phyloP scores from a whole-genome alignment of 2,888 invertebrate species.

The Chorisops tibialis region DNA sequence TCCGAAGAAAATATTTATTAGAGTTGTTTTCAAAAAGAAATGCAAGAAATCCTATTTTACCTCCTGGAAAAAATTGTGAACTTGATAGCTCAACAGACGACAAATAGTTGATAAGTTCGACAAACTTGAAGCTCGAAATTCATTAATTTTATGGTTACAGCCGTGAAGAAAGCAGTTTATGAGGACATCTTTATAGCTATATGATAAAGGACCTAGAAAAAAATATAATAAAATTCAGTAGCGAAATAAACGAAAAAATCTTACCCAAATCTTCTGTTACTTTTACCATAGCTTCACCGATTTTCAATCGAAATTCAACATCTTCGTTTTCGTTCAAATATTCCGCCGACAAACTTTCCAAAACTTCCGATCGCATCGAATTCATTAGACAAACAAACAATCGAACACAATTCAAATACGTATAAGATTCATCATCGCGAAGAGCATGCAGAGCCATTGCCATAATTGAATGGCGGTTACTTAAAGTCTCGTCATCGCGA shows the following conservation, averaged over 20 bases:
- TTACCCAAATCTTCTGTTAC: constrained; percentile 45
- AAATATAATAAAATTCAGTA: not conserved
- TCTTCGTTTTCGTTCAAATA: constrained; percentile 43
- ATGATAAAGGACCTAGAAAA: constrained; percentile 44
- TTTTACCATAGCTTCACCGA: constrained; percentile 50
- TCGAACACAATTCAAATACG: constrained; percentile 49
- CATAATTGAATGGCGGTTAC: constrained; percentile 45
- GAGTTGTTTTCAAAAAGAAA: too few species aligned
- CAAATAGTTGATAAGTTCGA: constrained; percentile 49
- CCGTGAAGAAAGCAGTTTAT: constrained; percentile 48
- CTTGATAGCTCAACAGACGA: constrained; percentile 46
- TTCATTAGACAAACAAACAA: constrained; percentile 44
- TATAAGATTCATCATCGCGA: constrained; percentile 48
- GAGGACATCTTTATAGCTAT: constrained; percentile 45
- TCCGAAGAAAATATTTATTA: too few species aligned
- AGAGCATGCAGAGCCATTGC: constrained; percentile 45
- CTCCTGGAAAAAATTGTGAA: constrained; percentile 49
- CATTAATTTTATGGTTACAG: constrained; percentile 41
- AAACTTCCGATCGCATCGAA: constrained; percentile 45
- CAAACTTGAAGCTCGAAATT: constrained; percentile 48
- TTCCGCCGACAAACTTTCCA: constrained; percentile 47
- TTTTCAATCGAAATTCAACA: constrained; percentile 46
- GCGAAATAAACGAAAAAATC: constrained; percentile 2
- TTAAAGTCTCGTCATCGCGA: constrained; percentile 40
- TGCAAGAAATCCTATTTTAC: constrained; percentile 31